Evolutionary conservation across 2,888 invertebrate species (phyloP), one percentile per base, ranked within the genome.

Genomic region (Nesidiocoris tenuis): DNA sequence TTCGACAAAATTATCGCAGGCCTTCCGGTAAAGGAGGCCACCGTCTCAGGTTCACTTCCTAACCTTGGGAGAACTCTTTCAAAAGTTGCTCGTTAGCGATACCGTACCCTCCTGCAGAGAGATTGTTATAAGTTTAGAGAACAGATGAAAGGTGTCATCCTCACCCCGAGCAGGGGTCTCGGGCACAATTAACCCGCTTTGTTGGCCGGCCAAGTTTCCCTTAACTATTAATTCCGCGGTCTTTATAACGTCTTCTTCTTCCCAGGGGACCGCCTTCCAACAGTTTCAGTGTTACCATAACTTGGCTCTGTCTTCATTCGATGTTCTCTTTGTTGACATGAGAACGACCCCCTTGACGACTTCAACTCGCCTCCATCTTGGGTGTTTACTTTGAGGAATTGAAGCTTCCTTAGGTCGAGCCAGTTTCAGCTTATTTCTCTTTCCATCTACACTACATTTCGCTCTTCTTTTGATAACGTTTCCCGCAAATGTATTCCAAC

Each of bases 121-220:
- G 70, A 70, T 70, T 70, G 70, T 70, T 70, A 70, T 70, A 70
- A 70, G 70, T 70, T 70, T 22, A 57, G 59, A 39, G 39, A 39
- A 12, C 59, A 70, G 70, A 70, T 70, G 70, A 70, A 70, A 70
- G 70, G 70, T 70, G 70, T 70, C 70, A 70, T 24, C 24, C 59
- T 57, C 18, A 19, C 9, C 56, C 59, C 24, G 7, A 16, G 22
- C 54, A 55, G 56, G 25, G 17, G 59, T 57, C 70, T 70, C 39
- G 39, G 39, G 39, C 39, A 59, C 70, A 70, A 70, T 70, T 70
- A 70, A 59, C 70, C 70, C 70, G 23, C 70, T 70, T 24, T 23
- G 24, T 59, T 59, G 70, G 5, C 70, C 23, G 23, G 21, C 39
- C 39, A 70, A 23, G 19, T 70, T 57, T 1, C 70, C 24, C 39